A percentile compares a stretch with the other conserved stretches of the same genome.
phyloP scores from a whole-genome alignment of 2,113 vertebrate genomes.

The Oreotrochilus melanogaster region DNA sequence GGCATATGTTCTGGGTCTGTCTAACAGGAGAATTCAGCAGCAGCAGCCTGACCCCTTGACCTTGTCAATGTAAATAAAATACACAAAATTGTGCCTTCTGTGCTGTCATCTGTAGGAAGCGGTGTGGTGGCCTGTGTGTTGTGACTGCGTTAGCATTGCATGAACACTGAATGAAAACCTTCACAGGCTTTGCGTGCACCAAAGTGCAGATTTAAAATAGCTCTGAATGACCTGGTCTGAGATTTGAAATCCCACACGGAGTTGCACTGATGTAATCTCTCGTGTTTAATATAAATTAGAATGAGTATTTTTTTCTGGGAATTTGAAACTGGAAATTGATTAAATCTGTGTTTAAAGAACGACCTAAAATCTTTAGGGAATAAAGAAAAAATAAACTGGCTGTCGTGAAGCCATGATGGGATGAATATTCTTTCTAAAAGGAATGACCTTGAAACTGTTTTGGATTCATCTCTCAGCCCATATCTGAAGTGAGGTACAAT shows the following conservation, averaged over 20 bases:
- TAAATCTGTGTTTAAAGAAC: neutral
- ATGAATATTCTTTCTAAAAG: constrained; percentile 1
- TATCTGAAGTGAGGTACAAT: neutral
- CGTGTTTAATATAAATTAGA: constrained; percentile 1
- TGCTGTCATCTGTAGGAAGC: neutral
- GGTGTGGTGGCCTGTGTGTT: neutral
- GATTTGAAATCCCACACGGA: constrained; percentile 14
- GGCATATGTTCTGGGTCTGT: neutral
- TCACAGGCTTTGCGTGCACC: rapidly evolving
- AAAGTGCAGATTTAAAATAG: neutral
- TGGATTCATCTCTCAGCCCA: neutral
- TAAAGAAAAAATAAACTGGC: neutral
- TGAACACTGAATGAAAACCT: neutral
- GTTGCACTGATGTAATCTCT: neutral
- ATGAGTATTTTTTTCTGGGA: neutral
- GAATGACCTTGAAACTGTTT: constrained; percentile 4
- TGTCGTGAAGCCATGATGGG: neutral
- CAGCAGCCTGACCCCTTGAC: neutral
- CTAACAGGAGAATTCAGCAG: neutral
- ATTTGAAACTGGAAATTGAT: constrained; percentile 2
- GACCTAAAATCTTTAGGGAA: neutral
- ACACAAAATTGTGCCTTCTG: neutral
- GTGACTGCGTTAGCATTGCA: neutral
- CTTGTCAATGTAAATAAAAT: constrained; percentile 35
- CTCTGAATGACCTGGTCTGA: neutral